phyloP scores from a whole-genome alignment of 2,113 vertebrate genomes.

The Myiagra hebetior region DNA sequence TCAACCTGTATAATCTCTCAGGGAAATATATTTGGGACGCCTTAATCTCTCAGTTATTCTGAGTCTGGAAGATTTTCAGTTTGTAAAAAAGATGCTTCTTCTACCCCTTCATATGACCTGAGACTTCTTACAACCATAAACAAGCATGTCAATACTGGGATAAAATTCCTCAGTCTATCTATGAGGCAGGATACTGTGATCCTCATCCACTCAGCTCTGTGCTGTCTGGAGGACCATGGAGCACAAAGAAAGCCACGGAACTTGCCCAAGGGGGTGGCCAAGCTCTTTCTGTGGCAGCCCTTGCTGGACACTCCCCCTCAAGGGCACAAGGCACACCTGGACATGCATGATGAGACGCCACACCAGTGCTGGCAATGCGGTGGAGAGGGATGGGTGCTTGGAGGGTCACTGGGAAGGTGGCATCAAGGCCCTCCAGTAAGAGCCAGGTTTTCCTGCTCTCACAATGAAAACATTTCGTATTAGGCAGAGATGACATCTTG shows the following conservation, averaged over 20 bases:
- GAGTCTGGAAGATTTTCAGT: neutral
- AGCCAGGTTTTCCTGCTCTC: neutral
- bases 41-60: neutral
- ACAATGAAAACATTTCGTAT: fast-evolving
- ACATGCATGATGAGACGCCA: neutral
- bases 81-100: neutral
- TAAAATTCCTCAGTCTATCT: neutral
- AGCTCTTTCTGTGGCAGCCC: neutral
- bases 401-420: neutral
- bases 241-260: neutral
- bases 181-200: neutral
- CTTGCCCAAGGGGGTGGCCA: neutral
- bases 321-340: neutral
- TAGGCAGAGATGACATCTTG: neutral
- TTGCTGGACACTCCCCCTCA: neutral
- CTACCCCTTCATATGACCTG: neutral
- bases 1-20: neutral
- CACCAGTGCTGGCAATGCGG: neutral
- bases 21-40: neutral
- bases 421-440: neutral
- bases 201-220: neutral
- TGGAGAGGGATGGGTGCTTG: neutral
- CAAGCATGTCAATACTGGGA: neutral
- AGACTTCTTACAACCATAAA: neutral
- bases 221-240: neutral